Evolutionary conservation across 2,797 vertebrate genomes (phyloP).

Genomic region (Galagoides demidoff): DNA sequence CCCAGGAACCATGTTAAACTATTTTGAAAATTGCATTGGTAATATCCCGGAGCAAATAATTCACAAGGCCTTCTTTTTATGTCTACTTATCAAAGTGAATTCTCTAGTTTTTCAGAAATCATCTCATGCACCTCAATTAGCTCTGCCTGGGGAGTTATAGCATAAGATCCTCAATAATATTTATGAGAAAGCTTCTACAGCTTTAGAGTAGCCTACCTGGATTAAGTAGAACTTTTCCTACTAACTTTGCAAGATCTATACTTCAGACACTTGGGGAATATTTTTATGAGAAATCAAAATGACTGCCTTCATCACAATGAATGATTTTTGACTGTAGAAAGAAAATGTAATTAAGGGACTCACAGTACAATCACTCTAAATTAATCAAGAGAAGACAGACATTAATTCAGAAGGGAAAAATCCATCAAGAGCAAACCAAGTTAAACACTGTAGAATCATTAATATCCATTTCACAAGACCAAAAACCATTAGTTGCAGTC

Average conservation of each 20-base stretch:
- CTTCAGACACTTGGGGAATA: conserved; percentile 13
- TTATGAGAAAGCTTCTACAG: neutral
- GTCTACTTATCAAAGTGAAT: neutral
- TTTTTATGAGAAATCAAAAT: conserved; percentile 71
- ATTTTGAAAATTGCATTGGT: neutral
- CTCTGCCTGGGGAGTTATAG: neutral
- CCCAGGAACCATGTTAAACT: neutral
- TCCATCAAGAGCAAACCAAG: conserved; percentile 77
- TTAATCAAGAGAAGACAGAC: conserved; percentile 83
- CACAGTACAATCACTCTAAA: conserved; percentile 80
- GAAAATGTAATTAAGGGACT: conserved; percentile 84
- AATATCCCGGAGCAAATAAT: neutral
- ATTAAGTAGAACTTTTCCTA: conserved; percentile 37
- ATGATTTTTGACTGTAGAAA: conserved; percentile 75
- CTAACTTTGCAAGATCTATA: conserved; percentile 10
- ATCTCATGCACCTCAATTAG: neutral
- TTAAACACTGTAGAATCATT: conserved; percentile 79
- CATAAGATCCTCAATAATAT: neutral
- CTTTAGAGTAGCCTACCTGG: neutral
- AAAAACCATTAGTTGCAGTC: conserved; percentile 71
- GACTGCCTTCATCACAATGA: conserved; percentile 60
- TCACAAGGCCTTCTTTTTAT: neutral
- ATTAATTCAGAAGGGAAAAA: conserved; percentile 83
- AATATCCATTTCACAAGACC: conserved; percentile 82
- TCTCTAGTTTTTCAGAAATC: neutral